A percentile compares a stretch with the other conserved stretches of the same genome.
These are phyloP conservation scores for Chymomyza fuscimana DNA, from an alignment of 2,888 invertebrate species.

Conservation along the genomic window DNA sequence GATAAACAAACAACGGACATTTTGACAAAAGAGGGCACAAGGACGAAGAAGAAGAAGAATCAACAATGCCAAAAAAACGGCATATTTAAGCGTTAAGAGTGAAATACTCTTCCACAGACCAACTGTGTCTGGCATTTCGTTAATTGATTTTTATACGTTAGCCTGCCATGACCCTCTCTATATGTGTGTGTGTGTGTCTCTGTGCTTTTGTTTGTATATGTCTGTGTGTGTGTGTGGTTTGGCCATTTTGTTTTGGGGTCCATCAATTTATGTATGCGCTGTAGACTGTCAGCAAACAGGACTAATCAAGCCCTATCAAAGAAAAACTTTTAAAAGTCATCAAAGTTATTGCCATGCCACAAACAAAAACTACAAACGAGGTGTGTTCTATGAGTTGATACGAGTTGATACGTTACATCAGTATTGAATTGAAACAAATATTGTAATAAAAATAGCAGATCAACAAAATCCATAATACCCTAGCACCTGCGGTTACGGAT, in stretches of 20 bases:
- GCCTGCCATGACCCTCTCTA: slow-evolving; percentile 5
- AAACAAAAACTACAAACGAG: not conserved
- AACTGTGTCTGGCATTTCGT: slow-evolving; percentile 26
- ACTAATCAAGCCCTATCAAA: not conserved
- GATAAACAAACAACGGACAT: slow-evolving; percentile 1
- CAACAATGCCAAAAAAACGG: slow-evolving; percentile 9
- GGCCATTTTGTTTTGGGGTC: not conserved
- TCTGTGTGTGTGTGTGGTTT: not conserved
- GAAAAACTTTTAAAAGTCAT: not conserved
- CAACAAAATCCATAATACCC: no score
- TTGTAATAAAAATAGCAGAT: no score
- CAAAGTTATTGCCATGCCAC: not conserved
- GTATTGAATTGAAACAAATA: no score
- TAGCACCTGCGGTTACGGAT: no score
- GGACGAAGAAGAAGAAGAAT: not conserved
- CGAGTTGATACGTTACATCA: no score
- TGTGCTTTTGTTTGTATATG: not conserved
- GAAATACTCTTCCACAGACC: slow-evolving; percentile 23
- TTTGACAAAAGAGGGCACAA: slow-evolving; percentile 14
- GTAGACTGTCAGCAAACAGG: not conserved
- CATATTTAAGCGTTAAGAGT: slow-evolving; percentile 22
- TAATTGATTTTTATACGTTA: slow-evolving; percentile 25
- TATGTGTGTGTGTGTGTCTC: slow-evolving; percentile 3
- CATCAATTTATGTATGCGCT: not conserved
- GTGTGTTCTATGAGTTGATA: not conserved